A percentile compares a stretch with the other conserved stretches of the same genome.
Conservation (phyloP, 2,113 vertebrate species). For the Tichodroma muraria region DNA sequence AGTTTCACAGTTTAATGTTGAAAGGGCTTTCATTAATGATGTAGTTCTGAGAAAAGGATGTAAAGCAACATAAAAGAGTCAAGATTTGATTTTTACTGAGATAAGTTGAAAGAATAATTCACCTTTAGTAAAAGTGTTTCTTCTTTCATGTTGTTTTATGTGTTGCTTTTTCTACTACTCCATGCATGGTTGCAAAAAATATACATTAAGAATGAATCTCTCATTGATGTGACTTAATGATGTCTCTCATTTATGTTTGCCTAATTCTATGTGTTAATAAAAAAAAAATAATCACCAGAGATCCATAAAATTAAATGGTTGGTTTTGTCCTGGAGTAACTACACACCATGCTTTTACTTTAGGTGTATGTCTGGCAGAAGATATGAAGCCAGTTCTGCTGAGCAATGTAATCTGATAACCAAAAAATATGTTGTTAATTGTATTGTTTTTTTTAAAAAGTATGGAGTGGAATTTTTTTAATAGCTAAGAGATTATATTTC, state of each 20-base stretch:
- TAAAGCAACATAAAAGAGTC: not conserved
- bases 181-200: not conserved
- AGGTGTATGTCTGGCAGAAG: not conserved
- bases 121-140: not conserved
- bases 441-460: not conserved
- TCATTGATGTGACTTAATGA: not conserved
- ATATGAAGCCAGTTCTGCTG: not conserved
- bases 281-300: not conserved
- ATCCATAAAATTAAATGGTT: not conserved
- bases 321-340: not conserved
- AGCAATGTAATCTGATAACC: not conserved
- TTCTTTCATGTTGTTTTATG: conserved; percentile 18
- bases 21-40: not conserved
- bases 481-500: not conserved
- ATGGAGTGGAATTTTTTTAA: rapidly evolving
- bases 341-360: not conserved
- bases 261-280: not conserved
- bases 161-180: not conserved
- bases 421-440: not conserved
- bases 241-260: not conserved
- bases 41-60: not conserved
- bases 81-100: not conserved
- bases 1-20: not conserved
- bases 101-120: conserved; percentile 24
- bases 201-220: not conserved